Evolutionary conservation across 2,797 vertebrate species (phyloP).

Genomic region (Chloroceryle inda): DNA sequence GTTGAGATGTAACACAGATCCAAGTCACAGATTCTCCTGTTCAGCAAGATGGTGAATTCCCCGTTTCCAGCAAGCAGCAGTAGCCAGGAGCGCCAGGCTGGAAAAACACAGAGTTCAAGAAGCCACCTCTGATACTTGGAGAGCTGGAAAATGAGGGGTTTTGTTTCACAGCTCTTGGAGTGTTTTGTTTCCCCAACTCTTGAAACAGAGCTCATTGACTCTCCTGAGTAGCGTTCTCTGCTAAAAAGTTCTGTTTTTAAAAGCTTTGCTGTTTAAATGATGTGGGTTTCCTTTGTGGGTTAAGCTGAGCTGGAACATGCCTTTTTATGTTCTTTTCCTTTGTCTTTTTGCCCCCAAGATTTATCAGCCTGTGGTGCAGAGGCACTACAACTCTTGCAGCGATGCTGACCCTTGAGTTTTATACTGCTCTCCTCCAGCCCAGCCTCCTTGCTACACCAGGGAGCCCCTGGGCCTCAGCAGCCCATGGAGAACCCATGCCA

Average conservation of each 20-base stretch:
- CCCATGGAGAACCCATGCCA: not conserved
- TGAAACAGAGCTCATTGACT: constrained; percentile 41
- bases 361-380: not conserved
- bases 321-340: not conserved
- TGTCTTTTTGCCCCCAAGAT: not conserved
- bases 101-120: not conserved
- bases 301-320: constrained; percentile 6
- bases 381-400: not conserved
- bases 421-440: not conserved
- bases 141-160: not conserved
- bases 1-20: not conserved
- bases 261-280: constrained; percentile 32
- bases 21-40: not conserved
- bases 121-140: not conserved
- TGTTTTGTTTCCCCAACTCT: not conserved
- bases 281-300: constrained; percentile 18
- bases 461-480: not conserved
- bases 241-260: constrained; percentile 43
- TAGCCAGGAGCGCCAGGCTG: not conserved
- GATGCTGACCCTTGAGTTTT: not conserved
- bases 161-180: not conserved
- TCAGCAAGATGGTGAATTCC: not conserved
- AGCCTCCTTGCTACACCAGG: accelerated
- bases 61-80: not conserved
- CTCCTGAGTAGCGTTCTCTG: not conserved